Evolutionary conservation across 2,797 vertebrate species (phyloP), one percentile per base, ranked within the genome.

Genomic region (Lithobates sylvaticus): DNA sequence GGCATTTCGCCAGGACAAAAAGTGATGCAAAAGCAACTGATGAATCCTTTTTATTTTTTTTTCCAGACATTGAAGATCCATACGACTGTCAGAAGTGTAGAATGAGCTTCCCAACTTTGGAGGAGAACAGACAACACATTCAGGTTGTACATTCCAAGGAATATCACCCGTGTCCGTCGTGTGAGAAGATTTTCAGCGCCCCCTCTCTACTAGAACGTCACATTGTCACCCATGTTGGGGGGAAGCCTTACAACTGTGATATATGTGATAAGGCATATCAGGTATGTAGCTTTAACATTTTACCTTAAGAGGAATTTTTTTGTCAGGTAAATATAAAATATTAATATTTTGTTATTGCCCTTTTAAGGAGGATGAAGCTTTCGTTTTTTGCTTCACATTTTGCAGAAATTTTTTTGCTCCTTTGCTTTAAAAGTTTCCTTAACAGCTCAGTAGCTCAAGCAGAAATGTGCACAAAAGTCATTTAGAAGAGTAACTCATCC

Each of bases 251-350:
- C 90, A 96, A 93, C 92, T 97, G 97, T 36, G 95, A 96, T 36
- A 94, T 96, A 87, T 98, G 97, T 92, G 94, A 95, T 91, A 98
- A 97, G 89, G 96, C 96, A 8, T 98, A 97, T 88, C 97, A 98
- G 96, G 97, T 97, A 80, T 3, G 65, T 34, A 3, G 54, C 54
- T 61, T 23, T n/a, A 21, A 23, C 7, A 23, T 61, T 61, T n/a
- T 61, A 16, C 16, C 50, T 54, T 3, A 47, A 47, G 9, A 1
- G 10, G 44, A 13, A 4, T 47, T 9, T 15, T 44, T 47, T 44
- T 44, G 9, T 13, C 12, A 10, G 44, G 10, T 13, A 44, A 10
- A 12, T 44, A 12, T 44, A 12, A 44, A 44, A 44, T 44, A 12
- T 44, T 10, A 44, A 44, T 13, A 13, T 44, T 44, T 44, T 44